These are phyloP conservation scores for Myopa testacea DNA, from an alignment of 2,888 invertebrate species.

Conservation along the genomic window DNA sequence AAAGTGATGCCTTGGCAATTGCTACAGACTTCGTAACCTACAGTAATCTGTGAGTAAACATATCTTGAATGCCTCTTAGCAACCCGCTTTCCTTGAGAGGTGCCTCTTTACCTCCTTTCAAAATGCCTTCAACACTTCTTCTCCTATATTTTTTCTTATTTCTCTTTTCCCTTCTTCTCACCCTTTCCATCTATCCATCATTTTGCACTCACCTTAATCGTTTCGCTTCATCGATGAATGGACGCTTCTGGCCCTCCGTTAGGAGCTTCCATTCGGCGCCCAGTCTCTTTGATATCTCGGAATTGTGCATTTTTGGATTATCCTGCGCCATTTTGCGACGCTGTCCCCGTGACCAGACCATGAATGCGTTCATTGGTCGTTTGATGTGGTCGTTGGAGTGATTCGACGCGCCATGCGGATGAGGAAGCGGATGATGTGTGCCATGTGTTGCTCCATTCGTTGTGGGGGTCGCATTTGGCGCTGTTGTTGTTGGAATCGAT, in stretches of 20 bases:
- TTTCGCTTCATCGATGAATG: constrained; percentile 96
- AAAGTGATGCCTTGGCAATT: too few species aligned
- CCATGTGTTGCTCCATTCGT: constrained; percentile 13
- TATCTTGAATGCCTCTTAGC: too few species aligned
- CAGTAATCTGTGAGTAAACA: too few species aligned
- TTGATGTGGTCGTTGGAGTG: constrained; percentile 81
- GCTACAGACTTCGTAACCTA: too few species aligned
- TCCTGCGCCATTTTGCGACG: constrained; percentile 93
- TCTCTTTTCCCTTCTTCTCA: not conserved
- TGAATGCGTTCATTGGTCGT: constrained; percentile 98
- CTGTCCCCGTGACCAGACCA: constrained; percentile 95
- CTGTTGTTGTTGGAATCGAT: constrained; percentile 46
- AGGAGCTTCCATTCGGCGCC: constrained; percentile 95
- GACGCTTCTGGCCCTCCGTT: constrained; percentile 88
- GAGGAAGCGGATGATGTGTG: constrained; percentile 41
- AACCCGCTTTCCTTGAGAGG: too few species aligned
- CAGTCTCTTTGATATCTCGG: constrained; percentile 87
- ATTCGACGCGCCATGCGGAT: constrained; percentile 36
- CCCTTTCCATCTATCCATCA: not conserved
- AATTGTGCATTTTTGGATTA: constrained; percentile 94
- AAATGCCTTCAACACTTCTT: too few species aligned
- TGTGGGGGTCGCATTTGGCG: constrained; percentile 42
- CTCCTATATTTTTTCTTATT: too few species aligned
- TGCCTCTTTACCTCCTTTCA: too few species aligned
- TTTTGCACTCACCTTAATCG: constrained; percentile 74